Conservation (phyloP, 2,113 vertebrate species). For the Pardalotus punctatus region DNA sequence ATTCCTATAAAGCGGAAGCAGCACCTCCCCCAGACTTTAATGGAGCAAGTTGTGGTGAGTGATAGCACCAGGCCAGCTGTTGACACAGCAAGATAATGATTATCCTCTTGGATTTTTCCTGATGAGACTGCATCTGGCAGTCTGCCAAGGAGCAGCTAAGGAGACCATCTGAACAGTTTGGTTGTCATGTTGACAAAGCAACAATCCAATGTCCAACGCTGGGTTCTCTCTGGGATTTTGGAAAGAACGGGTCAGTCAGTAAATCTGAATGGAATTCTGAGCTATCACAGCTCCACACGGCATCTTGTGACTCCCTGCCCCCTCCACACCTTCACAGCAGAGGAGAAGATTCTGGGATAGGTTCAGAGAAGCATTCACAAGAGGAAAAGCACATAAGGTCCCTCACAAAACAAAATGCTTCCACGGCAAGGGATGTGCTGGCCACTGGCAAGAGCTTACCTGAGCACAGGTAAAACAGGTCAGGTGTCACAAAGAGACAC, state of each 20-base stretch:
- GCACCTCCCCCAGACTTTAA: not conserved
- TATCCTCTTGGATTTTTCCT: constrained; percentile 34
- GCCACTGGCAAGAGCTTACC: not conserved
- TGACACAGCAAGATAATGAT: constrained; percentile 54
- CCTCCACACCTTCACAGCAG: not conserved
- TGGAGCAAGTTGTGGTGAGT: not conserved
- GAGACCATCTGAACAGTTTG: not conserved
- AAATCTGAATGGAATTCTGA: not conserved
- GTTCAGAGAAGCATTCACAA: not conserved
- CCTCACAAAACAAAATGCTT: not conserved
- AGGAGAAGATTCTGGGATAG: not conserved
- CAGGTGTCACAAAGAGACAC: not conserved
- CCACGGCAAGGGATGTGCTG: not conserved
- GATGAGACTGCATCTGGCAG: constrained; percentile 21
- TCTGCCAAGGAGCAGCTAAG: constrained; percentile 2
- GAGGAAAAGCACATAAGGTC: not conserved
- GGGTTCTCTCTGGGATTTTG: not conserved
- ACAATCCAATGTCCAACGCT: accelerated
- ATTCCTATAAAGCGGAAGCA: not conserved
- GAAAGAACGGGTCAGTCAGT: not conserved
- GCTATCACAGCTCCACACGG: not conserved
- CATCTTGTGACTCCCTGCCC: not conserved
- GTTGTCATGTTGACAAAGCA: not conserved
- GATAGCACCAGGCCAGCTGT: constrained; percentile 3
- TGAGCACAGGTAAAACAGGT: not conserved